Percentiles rank a stretch among this genome's conserved stretches.
These are phyloP conservation scores for Dyspetes luteomarginatus DNA, from an alignment of 2,888 invertebrate genomes.

Conservation along the genomic window DNA sequence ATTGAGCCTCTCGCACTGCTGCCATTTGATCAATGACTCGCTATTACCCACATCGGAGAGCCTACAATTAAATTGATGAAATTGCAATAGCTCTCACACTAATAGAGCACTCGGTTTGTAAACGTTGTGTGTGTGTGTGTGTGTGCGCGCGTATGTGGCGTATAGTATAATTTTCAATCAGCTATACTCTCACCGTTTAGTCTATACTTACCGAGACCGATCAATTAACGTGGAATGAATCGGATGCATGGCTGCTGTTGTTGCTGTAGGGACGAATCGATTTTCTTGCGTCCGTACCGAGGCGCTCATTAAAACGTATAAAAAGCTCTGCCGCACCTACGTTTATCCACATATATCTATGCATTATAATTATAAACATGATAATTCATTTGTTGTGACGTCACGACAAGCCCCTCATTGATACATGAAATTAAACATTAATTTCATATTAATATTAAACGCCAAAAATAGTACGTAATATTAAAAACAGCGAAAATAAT, in stretches of 20 bases:
- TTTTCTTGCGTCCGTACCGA: slow-evolving; percentile 60
- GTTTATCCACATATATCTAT: slow-evolving; percentile 4
- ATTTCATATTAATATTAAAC: no score
- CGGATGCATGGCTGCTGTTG: not conserved
- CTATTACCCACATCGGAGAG: slow-evolving; percentile 36
- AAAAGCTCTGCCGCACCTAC: slow-evolving; percentile 41
- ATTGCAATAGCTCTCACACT: slow-evolving; percentile 56
- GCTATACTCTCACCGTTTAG: slow-evolving; percentile 60
- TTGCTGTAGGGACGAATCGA: slow-evolving; percentile 38
- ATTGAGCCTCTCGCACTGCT: slow-evolving; percentile 24
- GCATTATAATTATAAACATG: not conserved
- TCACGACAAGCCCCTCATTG: no score
- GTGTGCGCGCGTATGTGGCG: no score
- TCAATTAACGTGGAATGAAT: slow-evolving; percentile 58
- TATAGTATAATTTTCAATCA: slow-evolving; percentile 65
- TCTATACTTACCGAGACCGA: slow-evolving; percentile 58
- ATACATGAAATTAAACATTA: no score
- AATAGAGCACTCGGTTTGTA: slow-evolving; percentile 27
- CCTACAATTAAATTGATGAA: slow-evolving; percentile 64
- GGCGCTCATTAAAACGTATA: slow-evolving; percentile 48
- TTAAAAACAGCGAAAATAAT: no score
- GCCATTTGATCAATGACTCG: slow-evolving; percentile 56
- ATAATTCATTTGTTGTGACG: no score
- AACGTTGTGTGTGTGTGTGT: no score
- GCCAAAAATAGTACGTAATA: no score